These are phyloP conservation scores for Struthio camelus DNA, from an alignment of 2,113 vertebrate genomes.

Conservation along the genomic window DNA sequence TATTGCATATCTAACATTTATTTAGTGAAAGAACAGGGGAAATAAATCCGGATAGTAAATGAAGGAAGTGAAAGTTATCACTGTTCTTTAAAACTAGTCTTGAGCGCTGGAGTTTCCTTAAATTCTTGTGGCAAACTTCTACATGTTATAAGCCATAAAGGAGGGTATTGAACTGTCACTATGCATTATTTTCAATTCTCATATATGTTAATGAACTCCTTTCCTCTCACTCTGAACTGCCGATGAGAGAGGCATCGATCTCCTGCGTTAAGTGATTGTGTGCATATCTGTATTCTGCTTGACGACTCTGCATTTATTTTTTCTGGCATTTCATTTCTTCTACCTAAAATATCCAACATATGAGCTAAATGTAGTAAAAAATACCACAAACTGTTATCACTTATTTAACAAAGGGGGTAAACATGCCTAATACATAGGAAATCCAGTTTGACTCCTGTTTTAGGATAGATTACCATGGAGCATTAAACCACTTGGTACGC, in stretches of 20 bases:
- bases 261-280: neutral
- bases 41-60: neutral
- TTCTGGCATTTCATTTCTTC: neutral
- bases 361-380: neutral
- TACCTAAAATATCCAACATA: neutral
- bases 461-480: neutral
- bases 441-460: neutral
- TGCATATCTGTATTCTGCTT: neutral
- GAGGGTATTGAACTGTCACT: neutral
- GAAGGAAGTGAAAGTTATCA: neutral
- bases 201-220: neutral
- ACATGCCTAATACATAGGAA: neutral
- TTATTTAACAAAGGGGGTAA: neutral
- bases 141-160: neutral
- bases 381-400: accelerated
- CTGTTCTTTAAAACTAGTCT: neutral
- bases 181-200: neutral
- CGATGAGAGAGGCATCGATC: neutral
- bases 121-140: neutral
- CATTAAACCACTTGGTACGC: neutral
- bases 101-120: neutral
- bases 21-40: neutral
- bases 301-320: neutral
- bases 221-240: neutral
- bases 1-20: neutral